A percentile compares a stretch with the other conserved stretches of the same genome.
Conservation (phyloP, 2,113 vertebrate genomes). For the Danio rerio region DNA sequence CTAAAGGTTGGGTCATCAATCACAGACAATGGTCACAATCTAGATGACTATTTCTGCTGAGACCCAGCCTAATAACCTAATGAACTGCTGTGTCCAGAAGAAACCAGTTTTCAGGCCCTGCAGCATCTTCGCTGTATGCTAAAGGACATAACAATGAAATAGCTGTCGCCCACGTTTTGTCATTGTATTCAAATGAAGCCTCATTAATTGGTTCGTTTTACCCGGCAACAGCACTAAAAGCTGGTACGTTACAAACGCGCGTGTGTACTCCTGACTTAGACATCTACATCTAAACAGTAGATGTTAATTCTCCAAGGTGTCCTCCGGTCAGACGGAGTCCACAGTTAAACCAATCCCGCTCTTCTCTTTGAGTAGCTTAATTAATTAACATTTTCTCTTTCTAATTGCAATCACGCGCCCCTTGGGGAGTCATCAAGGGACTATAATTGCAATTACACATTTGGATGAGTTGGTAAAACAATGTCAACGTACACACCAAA, state of each 20-base stretch:
- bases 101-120: constrained; percentile 47
- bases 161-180: constrained; percentile 29
- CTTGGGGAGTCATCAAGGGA: constrained; percentile 88
- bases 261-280: not conserved
- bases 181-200: constrained; percentile 51
- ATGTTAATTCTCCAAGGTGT: constrained; percentile 47
- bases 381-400: constrained; percentile 99
- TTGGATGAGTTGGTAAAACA: constrained; percentile 93
- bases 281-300: constrained; percentile 5
- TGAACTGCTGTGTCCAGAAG: constrained; percentile 69
- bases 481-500: constrained; percentile 84
- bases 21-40: constrained; percentile 77
- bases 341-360: constrained; percentile 34
- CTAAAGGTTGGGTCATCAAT: constrained; percentile 83
- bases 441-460: constrained; percentile 98
- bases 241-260: not conserved
- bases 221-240: constrained; percentile 16
- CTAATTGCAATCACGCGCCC: constrained; percentile 98
- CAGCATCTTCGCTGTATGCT: constrained; percentile 9
- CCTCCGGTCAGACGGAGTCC: constrained; percentile 38
- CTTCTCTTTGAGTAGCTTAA: constrained; percentile 89
- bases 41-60: constrained; percentile 76
- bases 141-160: constrained; percentile 42
- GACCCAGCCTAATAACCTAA: constrained; percentile 73
- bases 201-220: constrained; percentile 35